phyloP scores from a whole-genome alignment of 1,140 invertebrate genomes.

The Planococcus citri region DNA sequence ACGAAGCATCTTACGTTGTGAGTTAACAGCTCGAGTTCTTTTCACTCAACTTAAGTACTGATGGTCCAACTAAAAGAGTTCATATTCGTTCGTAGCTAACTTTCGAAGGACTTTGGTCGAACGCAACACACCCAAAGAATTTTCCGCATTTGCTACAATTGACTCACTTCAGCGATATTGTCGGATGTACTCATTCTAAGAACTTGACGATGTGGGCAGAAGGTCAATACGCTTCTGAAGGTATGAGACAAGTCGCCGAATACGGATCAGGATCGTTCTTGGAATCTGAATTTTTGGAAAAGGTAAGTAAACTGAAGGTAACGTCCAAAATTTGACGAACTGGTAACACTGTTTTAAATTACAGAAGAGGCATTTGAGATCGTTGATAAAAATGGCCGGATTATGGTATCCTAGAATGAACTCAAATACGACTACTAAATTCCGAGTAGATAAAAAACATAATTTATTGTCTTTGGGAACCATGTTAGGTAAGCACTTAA shows the following conservation, averaged over 20 bases:
- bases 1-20: constrained; percentile 86
- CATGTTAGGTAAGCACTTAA: constrained; percentile 59
- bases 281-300: constrained; percentile 76
- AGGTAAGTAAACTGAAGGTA: constrained; percentile 34
- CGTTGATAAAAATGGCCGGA: constrained; percentile 87
- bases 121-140: constrained; percentile 90
- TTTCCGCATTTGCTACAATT: constrained; percentile 76
- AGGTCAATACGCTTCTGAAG: constrained; percentile 77
- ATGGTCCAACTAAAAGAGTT: no score
- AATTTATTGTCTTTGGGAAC: constrained; percentile 83
- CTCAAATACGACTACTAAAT: constrained; percentile 67
- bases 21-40: neutral
- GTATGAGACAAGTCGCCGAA: constrained; percentile 85
- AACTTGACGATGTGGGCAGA: constrained; percentile 92
- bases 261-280: constrained; percentile 83
- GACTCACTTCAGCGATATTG: constrained; percentile 95
- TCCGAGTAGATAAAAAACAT: constrained; percentile 76
- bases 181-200: constrained; percentile 84
- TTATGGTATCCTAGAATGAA: constrained; percentile 89
- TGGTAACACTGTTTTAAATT: constrained; percentile 6
- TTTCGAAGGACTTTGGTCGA: constrained; percentile 94
- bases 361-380: constrained; percentile 62
- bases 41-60: no score
- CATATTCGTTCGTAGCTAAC: constrained; percentile 46
- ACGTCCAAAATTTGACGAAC: no score